These are phyloP conservation scores for Drosophila willistoni DNA, from an alignment of 1,140 invertebrate species.

Conservation along the genomic window DNA sequence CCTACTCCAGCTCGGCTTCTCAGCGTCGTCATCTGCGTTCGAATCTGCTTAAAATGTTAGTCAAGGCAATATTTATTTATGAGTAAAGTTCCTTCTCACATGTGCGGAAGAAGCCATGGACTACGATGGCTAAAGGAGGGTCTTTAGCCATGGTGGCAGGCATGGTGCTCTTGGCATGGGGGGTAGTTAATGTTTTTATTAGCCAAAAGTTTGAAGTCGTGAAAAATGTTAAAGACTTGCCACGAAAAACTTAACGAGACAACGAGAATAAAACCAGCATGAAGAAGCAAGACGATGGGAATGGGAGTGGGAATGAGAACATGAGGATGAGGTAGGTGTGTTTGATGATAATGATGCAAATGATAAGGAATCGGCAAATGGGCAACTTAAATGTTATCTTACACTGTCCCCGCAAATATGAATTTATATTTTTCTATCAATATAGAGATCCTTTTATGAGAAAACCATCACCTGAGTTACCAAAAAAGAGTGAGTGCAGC, in stretches of 20 bases:
- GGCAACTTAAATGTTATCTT: background rate
- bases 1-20: background rate
- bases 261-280: background rate
- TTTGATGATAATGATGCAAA: conserved; percentile 2
- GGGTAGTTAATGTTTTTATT: conserved; percentile 72
- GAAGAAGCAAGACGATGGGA: conserved; percentile 10
- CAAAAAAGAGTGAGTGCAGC: too few species aligned
- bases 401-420: background rate
- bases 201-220: conserved; percentile 28
- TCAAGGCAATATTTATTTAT: conserved; percentile 74
- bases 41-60: conserved; percentile 69
- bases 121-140: background rate
- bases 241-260: conserved; percentile 2
- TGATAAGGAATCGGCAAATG: background rate
- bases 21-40: conserved; percentile 18
- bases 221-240: conserved; percentile 20
- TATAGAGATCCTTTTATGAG: too few species aligned
- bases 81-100: conserved; percentile 55
- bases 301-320: background rate
- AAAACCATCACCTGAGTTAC: too few species aligned
- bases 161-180: background rate
- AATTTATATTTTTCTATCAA: too few species aligned
- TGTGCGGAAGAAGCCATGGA: conserved; percentile 5
- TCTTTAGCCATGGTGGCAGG: background rate
- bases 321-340: background rate